These are phyloP conservation scores for Cecropterus lyciades DNA, from an alignment of 1,140 invertebrate genomes.

Conservation along the genomic window DNA sequence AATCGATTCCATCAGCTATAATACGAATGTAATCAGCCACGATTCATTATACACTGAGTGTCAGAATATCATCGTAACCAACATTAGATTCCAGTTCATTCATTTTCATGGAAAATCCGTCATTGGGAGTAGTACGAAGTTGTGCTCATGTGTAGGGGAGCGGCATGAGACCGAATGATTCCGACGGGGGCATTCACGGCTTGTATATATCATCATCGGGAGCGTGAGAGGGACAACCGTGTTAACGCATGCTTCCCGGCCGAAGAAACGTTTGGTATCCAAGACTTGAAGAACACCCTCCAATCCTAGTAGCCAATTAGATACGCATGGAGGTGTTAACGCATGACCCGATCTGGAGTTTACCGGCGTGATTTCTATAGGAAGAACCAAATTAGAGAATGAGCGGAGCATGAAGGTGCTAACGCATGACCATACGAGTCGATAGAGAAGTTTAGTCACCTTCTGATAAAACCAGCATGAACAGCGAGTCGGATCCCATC, in stretches of 20 bases:
- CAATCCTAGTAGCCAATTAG: constrained; percentile 19
- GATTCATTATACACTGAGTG: constrained; percentile 4
- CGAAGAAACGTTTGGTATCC: constrained; percentile 18
- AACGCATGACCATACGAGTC: constrained; percentile 42
- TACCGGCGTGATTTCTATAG: not conserved
- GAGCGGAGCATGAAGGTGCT: constrained; percentile 40
- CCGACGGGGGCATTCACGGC: constrained; percentile 23
- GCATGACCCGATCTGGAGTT: constrained; percentile 41
- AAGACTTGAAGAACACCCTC: not conserved
- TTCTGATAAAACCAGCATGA: constrained; percentile 16
- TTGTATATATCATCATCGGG: constrained; percentile 58
- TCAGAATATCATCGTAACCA: constrained; percentile 5
- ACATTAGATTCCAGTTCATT: constrained; percentile 13
- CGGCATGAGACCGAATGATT: constrained; percentile 18
- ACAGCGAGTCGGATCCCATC: constrained; percentile 2
- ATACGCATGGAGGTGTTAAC: constrained; percentile 53
- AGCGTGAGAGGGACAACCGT: constrained; percentile 28
- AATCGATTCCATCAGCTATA: constrained; percentile 79
- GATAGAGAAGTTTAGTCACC: constrained; percentile 17
- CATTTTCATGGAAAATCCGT: constrained; percentile 18
- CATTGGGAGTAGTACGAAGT: constrained; percentile 20
- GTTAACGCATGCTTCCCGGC: constrained; percentile 48
- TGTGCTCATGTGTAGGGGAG: constrained; percentile 10
- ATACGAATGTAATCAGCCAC: constrained; percentile 25
- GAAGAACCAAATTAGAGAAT: constrained; percentile 22